These are phyloP conservation scores for Ia io DNA, from an alignment of 2,113 vertebrate species.

Conservation along the genomic window DNA sequence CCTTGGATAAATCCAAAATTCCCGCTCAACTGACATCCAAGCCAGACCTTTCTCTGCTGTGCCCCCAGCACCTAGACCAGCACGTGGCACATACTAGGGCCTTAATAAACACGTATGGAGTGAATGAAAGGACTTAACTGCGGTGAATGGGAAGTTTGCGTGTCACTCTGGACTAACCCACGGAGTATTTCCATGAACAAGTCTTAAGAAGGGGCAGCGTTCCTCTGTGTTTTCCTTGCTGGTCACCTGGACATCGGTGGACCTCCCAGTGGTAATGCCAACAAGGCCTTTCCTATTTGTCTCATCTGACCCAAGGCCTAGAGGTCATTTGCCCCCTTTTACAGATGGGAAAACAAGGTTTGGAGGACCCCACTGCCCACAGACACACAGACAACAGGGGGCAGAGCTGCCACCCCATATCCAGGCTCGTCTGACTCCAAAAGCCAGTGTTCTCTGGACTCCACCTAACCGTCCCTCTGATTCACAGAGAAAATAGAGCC, in stretches of 20 bases:
- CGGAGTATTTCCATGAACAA: not conserved
- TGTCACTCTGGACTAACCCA: not conserved
- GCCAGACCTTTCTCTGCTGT: not conserved
- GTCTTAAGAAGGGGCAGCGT: not conserved
- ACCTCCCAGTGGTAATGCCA: not conserved
- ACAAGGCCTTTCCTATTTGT: not conserved
- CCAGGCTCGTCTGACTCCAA: not conserved
- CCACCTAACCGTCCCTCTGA: no score
- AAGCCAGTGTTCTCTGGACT: not conserved
- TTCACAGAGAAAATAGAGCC: not conserved
- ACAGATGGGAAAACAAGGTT: not conserved
- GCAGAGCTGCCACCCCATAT: not conserved
- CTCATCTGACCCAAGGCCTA: not conserved
- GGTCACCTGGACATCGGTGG: not conserved
- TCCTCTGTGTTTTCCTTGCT: not conserved
- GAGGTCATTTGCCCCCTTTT: not conserved
- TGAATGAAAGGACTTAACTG: not conserved
- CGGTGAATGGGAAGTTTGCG: not conserved
- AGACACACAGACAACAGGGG: not conserved
- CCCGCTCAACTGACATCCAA: not conserved
- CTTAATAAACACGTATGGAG: not conserved
- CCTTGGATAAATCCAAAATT: not conserved
- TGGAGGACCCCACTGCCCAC: not conserved
- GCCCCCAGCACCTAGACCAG: not conserved
- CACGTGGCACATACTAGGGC: not conserved